Base-by-base conservation (phyloP, 2,797 vertebrate species). In the Tolypeutes matacus region DNA sequence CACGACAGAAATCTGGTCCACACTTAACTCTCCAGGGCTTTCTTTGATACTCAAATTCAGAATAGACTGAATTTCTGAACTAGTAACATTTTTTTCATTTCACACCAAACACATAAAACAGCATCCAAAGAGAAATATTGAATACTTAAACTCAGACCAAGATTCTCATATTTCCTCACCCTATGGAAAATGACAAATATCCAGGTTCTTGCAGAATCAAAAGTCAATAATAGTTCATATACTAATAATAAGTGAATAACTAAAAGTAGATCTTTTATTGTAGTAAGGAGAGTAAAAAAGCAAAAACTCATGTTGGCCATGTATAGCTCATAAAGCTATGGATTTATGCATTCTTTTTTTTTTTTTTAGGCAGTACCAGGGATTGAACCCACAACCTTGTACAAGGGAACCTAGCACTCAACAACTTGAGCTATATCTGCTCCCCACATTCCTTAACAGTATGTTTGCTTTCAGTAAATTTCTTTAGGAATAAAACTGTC, bases 81-180 rank as follows among this genome's bases (percentile, higher is more conserved):
- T 29, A 84, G 69, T 77, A 64, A 58, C 49, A 75, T 46, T 36
- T 75, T 75, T 72, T 81, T 78, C 49, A 56, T 34, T 51, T 85
- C 78, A 81, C 21, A 81, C 27, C 65, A 62, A 67, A 36, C 46
- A 25, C 49, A 39, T 70, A 70, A 93, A 95, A 86, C 0, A 76
- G 34, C n/a, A 73, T 42, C 46, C 73, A 12, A 5, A 77, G 49
- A 73, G 82, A 8, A 88, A 10, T 60, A 78, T 3, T 65, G 25
- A 82, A 77, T 64, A 88, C 10, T 87, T 87, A 39, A 84, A 91
- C 85, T 81, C 62, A 85, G 73, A 80, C 23, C 36, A 80, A 84
- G 27, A 70, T 70, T 93, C 49, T 89, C 12, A 85, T 62, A 62
- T 87, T 78, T 8, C 36, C 7, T 25, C 34, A 86, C 39, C 2